Percentiles rank a stretch among this genome's conserved stretches.
Evolutionary conservation across 2,113 vertebrate genomes (phyloP).

Genomic region (Elachura formosa): DNA sequence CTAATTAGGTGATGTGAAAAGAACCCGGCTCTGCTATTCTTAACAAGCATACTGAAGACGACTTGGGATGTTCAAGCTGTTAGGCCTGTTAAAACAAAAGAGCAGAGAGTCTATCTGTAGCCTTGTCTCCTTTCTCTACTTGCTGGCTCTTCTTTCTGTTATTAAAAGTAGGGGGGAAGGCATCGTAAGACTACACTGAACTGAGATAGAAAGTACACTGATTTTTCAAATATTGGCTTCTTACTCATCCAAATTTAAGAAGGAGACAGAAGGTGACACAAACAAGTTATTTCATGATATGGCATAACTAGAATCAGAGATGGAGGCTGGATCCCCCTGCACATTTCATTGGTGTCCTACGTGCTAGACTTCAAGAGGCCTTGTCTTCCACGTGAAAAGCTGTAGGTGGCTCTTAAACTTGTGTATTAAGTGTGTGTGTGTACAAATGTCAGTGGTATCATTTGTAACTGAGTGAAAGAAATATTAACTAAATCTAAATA

Average conservation of each 20-base stretch:
- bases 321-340: background rate
- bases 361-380: background rate
- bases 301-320: background rate
- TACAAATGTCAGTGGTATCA: background rate
- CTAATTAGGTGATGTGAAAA: background rate
- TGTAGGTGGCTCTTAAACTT: background rate
- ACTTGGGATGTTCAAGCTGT: background rate
- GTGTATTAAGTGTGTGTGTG: background rate
- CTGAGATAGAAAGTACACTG: background rate
- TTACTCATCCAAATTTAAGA: background rate
- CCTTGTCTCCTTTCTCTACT: background rate
- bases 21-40: background rate
- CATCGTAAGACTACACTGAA: fast-evolving
- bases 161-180: background rate
- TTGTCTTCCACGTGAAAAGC: background rate
- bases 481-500: background rate
- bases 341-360: background rate
- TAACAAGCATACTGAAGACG: background rate
- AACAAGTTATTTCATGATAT: background rate
- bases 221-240: background rate
- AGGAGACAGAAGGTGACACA: background rate
- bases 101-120: background rate
- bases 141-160: background rate
- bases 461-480: background rate
- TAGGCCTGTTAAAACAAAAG: background rate